Conservation (phyloP, 2,888 invertebrate genomes). For the Coelogynopora nodosa region DNA sequence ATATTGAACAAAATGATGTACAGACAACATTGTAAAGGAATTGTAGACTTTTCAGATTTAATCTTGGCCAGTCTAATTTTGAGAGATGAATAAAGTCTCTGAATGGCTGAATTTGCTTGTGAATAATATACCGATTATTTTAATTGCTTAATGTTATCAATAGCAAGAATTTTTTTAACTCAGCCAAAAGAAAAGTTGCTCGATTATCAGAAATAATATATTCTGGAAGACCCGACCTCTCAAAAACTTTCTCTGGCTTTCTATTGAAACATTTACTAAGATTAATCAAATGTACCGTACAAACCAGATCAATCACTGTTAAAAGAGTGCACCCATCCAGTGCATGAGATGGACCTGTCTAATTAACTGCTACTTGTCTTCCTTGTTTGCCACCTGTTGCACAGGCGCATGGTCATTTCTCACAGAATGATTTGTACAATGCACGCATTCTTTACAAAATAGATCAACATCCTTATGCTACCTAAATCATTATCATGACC, state of each 20-base stretch:
- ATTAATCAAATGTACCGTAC: neutral
- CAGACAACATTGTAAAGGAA: neutral
- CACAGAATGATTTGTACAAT: neutral
- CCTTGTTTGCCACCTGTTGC: neutral
- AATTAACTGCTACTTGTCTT: neutral
- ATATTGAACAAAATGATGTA: neutral
- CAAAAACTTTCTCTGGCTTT: neutral
- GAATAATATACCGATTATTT: neutral
- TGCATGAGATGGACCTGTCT: neutral
- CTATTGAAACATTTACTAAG: neutral
- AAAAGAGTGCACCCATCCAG: neutral
- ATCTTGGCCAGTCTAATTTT: neutral
- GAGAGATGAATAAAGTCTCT: neutral
- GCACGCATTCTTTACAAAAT: constrained; percentile 9
- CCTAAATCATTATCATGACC: neutral
- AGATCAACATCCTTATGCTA: neutral
- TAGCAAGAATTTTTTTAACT: neutral
- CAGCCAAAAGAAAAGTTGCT: neutral
- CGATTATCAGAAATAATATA: neutral
- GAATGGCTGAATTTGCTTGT: neutral
- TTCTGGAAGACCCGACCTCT: neutral
- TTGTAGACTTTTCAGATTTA: neutral
- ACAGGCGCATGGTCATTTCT: neutral
- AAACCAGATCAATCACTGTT: constrained; percentile 6
- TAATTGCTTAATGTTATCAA: neutral